Base-by-base conservation (phyloP, 64 coral and sea anemone genomes). In the Actinia equina region DNA sequence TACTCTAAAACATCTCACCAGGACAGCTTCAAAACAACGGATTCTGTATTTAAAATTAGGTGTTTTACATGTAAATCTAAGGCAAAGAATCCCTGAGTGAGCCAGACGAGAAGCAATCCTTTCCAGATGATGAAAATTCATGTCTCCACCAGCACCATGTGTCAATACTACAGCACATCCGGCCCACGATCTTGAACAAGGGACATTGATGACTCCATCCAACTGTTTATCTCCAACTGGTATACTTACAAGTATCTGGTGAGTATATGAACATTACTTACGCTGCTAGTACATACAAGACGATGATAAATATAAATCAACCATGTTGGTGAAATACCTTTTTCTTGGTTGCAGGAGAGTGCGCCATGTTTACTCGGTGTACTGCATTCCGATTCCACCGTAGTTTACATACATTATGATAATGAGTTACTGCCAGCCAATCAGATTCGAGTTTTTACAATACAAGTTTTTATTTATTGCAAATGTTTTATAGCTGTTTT, bases 41-140 rank as follows among this genome's bases (percentile, higher is more conserved):
- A 87, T 80, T 23, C 97, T 92, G 54, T 99, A 95, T 79, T 99
- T 83, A 77, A 99, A 95, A 89, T 99, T 99, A 19, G 90, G 94
- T 67, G 97, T 99, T 44, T 90, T 95, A 57, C 93, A 93, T 45
- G 97, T 99, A 80, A 99, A 99, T 86, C 97, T 87, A 63, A 99
- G 89, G 69, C 97, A 99, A 3, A 99, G 83, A 79, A 99, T 95
- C 27, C 97, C 97, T 54, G 97, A 87, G 3, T 83, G 81, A 37
- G 91, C 90, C 20, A 99, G 78, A 87, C 84, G 88, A 23, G 91
- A 59, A 80, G 97, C 90, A 42, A 99, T 65, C 27, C 76, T 88
- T 25, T 99, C 93, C n/a, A 99, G 44, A 61, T 99, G 97, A 44
- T 77, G 69, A 44, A 92, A 92, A 65, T 91, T 44, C 91, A 99